Conservation (phyloP, 2,888 invertebrate genomes). For the Stenolophus ochropezus region DNA sequence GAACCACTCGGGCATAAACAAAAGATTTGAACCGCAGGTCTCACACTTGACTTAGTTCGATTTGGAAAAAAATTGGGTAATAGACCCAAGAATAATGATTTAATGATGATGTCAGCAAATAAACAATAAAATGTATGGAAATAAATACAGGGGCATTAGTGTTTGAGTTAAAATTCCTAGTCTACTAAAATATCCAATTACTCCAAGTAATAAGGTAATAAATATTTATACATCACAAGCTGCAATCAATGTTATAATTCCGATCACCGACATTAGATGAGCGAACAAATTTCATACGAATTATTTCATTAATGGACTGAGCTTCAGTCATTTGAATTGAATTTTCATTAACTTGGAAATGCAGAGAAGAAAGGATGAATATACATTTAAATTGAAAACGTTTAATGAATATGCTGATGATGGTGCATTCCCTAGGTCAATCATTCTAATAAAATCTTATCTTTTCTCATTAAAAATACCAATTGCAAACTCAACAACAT, state of each 20-base stretch:
- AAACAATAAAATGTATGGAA: background rate
- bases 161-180: constrained; percentile 5
- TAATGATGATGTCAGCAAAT: background rate
- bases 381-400: too few species aligned
- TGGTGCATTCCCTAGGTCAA: too few species aligned
- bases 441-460: too few species aligned
- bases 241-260: constrained; percentile 32
- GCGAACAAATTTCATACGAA: constrained; percentile 6
- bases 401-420: too few species aligned
- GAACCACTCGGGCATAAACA: too few species aligned
- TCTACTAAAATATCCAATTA: constrained; percentile 11
- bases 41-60: too few species aligned
- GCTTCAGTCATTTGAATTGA: background rate
- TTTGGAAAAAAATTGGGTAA: too few species aligned
- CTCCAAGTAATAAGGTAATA: constrained; percentile 22
- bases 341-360: background rate
- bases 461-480: too few species aligned
- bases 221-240: constrained; percentile 19
- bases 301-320: constrained; percentile 18
- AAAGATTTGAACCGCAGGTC: too few species aligned
- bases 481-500: too few species aligned
- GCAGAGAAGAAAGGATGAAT: background rate
- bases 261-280: constrained; percentile 9
- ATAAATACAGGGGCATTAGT: background rate
- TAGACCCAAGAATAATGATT: too few species aligned